Conservation (phyloP, 1,140 invertebrate genomes). For the Calephelis virginiensis region DNA sequence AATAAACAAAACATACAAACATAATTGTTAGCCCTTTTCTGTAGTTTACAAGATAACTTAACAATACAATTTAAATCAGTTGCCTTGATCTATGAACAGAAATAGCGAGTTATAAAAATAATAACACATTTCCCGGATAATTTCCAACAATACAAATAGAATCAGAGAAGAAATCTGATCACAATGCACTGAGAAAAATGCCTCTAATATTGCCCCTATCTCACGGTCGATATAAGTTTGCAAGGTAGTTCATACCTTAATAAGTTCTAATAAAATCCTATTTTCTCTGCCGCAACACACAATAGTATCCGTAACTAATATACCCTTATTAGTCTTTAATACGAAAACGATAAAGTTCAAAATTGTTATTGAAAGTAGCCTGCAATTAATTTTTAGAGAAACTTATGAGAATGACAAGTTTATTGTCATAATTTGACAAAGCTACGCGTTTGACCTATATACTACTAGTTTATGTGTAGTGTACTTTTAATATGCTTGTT, state of each 20-base stretch:
- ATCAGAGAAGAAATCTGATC: conserved; percentile 28
- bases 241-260: not conserved
- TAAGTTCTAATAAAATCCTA: not conserved
- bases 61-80: not conserved
- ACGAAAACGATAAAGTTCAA: conserved; percentile 6
- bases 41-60: no score
- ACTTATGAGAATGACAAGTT: conserved; percentile 13
- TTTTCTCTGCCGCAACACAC: not conserved
- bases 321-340: conserved; percentile 3
- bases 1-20: no score
- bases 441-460: conserved; percentile 4
- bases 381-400: conserved; percentile 13
- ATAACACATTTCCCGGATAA: conserved; percentile 27
- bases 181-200: conserved; percentile 32
- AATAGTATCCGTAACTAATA: not conserved
- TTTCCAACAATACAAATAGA: conserved; percentile 27
- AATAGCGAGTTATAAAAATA: conserved; percentile 11
- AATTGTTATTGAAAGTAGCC: conserved; percentile 1
- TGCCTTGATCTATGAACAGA: not conserved
- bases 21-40: no score
- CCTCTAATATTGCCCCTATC: conserved; percentile 21
- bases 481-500: no score
- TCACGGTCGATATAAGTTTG: conserved; percentile 22
- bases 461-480: no score
- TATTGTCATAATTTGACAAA: not conserved